A percentile compares a stretch with the other conserved stretches of the same genome.
Conservation (phyloP, 2,888 invertebrate species). For the Eledona agricola region DNA sequence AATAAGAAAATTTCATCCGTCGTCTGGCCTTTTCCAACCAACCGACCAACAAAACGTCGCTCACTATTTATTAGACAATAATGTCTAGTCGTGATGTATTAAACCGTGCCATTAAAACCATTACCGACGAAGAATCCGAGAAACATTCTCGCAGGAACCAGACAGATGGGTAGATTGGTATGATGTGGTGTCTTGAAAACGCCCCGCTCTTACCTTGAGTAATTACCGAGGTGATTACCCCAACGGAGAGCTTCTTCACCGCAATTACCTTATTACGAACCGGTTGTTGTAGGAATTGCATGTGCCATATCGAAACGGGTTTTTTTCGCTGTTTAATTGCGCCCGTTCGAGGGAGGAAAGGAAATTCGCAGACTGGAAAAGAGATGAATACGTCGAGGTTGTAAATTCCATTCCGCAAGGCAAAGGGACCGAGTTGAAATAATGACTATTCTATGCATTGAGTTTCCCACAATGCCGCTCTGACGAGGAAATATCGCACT, state of each 20-base stretch:
- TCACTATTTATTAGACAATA: constrained; percentile 32
- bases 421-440: constrained; percentile 43
- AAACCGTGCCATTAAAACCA: constrained; percentile 35
- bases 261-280: constrained; percentile 39
- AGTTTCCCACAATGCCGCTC: constrained; percentile 52
- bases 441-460: constrained; percentile 57
- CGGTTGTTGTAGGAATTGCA: constrained; percentile 30
- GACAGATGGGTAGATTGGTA: constrained; percentile 31
- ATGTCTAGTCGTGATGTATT: constrained; percentile 32
- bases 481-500: constrained; percentile 51
- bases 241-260: constrained; percentile 35
- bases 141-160: constrained; percentile 31
- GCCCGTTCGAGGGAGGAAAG: constrained; percentile 1
- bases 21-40: constrained; percentile 4
- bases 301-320: constrained; percentile 33
- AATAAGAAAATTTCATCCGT: constrained; percentile 17
- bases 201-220: constrained; percentile 32
- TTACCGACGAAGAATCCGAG: constrained; percentile 30
- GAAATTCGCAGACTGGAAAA: constrained; percentile 6
- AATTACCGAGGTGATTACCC: constrained; percentile 39
- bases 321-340: constrained; percentile 12
- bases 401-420: constrained; percentile 24
- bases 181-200: constrained; percentile 25
- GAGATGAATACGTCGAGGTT: constrained; percentile 15
- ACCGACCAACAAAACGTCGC: constrained; percentile 13